phyloP scores from a whole-genome alignment of 1,140 invertebrate species.

The Calliphora vicina region DNA sequence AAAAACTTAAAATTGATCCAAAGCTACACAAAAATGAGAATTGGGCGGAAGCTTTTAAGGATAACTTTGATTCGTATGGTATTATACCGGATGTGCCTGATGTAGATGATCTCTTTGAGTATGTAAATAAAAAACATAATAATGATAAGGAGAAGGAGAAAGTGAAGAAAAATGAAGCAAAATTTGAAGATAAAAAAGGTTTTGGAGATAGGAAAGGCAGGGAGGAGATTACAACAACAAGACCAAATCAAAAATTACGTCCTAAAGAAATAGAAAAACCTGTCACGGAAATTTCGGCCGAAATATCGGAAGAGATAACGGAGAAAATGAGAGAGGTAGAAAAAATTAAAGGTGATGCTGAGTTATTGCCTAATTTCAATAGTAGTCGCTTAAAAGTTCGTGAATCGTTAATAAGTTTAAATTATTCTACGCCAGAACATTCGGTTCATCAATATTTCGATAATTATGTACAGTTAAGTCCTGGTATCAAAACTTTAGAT shows the following conservation, averaged over 20 bases:
- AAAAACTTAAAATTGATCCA: constrained; percentile 50
- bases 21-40: constrained; percentile 55
- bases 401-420: constrained; percentile 52
- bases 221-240: constrained; percentile 36
- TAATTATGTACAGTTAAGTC: constrained; percentile 53
- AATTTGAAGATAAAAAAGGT: constrained; percentile 32
- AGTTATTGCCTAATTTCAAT: constrained; percentile 46
- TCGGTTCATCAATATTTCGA: constrained; percentile 54
- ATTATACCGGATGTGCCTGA: constrained; percentile 57
- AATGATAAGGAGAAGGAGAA: constrained; percentile 20
- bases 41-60: constrained; percentile 56
- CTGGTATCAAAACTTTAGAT: constrained; percentile 42
- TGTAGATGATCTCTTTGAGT: constrained; percentile 60
- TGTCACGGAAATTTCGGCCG: constrained; percentile 38
- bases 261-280: constrained; percentile 38
- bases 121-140: constrained; percentile 52
- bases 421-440: constrained; percentile 58
- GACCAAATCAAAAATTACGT: constrained; percentile 32
- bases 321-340: constrained; percentile 44
- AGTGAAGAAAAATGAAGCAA: not conserved
- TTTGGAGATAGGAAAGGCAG: constrained; percentile 10
- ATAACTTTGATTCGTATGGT: constrained; percentile 59
- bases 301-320: constrained; percentile 40
- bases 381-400: constrained; percentile 29
- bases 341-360: constrained; percentile 60